phyloP scores from a whole-genome alignment of 2,797 vertebrate genomes.

The Protonibea diacanthus region DNA sequence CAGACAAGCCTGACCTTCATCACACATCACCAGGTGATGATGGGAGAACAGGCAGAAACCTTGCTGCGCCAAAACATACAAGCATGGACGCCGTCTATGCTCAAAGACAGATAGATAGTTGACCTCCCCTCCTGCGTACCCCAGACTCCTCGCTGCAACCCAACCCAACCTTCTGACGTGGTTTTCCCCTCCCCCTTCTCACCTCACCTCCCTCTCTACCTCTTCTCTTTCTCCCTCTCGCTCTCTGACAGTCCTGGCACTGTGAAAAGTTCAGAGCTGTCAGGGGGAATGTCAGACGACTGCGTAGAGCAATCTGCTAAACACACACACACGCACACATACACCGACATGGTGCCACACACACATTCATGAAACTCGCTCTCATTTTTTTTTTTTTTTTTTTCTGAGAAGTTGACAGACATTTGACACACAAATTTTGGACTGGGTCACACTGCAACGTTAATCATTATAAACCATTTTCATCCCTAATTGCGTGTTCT shows the following conservation, averaged over 20 bases:
- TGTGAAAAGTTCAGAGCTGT: slow-evolving; percentile 98
- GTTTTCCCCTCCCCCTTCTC: slow-evolving; percentile 58
- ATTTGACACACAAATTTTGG: slow-evolving; percentile 54
- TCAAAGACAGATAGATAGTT: slow-evolving; percentile 42
- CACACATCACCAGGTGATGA: slow-evolving; percentile 90
- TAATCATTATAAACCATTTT: slow-evolving; percentile 46
- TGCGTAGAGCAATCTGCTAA: slow-evolving; percentile 80
- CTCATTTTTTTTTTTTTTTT: slow-evolving; percentile 27
- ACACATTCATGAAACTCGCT: slow-evolving; percentile 45
- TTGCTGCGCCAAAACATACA: slow-evolving; percentile 72
- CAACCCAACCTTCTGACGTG: slow-evolving; percentile 57
- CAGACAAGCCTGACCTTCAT: slow-evolving; percentile 87
- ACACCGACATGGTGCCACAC: slow-evolving; percentile 38
- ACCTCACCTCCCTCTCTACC: slow-evolving; percentile 50
- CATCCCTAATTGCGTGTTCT: background rate
- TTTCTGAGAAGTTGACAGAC: slow-evolving; percentile 38
- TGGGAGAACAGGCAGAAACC: slow-evolving; percentile 76
- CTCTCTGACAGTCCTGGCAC: slow-evolving; percentile 83
- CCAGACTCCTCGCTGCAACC: slow-evolving; percentile 6
- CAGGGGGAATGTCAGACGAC: slow-evolving; percentile 91
- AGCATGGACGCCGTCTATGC: slow-evolving; percentile 32
- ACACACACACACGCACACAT: slow-evolving; percentile 60
- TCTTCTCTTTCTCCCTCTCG: slow-evolving; percentile 37
- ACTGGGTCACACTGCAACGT: slow-evolving; percentile 20
- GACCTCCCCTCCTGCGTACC: background rate